Evolutionary conservation across 2,113 vertebrate genomes (phyloP).

Genomic region (Glaucomys volans): DNA sequence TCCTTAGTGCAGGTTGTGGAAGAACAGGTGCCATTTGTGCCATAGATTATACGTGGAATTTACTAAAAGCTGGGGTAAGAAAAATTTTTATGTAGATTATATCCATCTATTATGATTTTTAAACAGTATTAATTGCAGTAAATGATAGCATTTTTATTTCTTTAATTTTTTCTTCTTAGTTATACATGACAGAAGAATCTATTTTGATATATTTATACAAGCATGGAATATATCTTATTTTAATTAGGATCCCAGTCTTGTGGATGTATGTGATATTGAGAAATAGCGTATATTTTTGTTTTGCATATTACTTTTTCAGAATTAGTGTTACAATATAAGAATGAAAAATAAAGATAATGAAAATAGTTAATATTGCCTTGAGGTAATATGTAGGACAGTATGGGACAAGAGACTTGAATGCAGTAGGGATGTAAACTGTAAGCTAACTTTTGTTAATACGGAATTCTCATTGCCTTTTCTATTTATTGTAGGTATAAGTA

Average conservation of each 20-base stretch:
- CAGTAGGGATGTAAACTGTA: neutral
- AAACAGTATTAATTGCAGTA: neutral
- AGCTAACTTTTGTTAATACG: neutral
- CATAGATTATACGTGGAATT: constrained; percentile 99
- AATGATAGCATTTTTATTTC: neutral
- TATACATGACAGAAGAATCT: too few species aligned
- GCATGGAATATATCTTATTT: too few species aligned
- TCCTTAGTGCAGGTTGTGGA: constrained; percentile 97
- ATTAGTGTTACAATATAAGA: constrained; percentile 37
- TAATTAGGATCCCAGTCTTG: too few species aligned
- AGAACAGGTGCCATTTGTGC: constrained; percentile 99
- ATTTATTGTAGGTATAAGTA: neutral
- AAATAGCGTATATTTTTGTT: neutral
- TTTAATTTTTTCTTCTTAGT: too few species aligned
- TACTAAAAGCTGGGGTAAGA: constrained; percentile 98
- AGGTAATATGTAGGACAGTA: neutral
- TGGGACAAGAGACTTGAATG: neutral
- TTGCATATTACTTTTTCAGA: constrained; percentile 10
- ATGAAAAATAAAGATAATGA: constrained; percentile 17
- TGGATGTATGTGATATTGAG: too few species aligned
- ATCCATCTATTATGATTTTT: constrained; percentile 36
- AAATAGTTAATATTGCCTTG: neutral
- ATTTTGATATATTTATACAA: too few species aligned
- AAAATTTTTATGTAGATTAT: constrained; percentile 67
- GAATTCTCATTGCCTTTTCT: neutral